These are phyloP conservation scores for Xylota segnis DNA, from an alignment of 2,888 invertebrate genomes.

Conservation along the genomic window DNA sequence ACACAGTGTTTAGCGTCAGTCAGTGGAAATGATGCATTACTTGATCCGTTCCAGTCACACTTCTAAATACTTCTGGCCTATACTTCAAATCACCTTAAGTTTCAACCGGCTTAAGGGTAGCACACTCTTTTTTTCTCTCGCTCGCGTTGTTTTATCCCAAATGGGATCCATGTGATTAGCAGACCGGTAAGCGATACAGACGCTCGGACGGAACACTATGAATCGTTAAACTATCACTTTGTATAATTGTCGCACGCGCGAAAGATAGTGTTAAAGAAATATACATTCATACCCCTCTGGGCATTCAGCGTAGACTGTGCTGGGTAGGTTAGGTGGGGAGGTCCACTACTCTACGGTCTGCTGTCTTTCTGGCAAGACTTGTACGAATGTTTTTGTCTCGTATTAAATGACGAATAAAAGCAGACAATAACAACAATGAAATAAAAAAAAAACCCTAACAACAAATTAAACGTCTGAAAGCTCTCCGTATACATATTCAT, in stretches of 20 bases:
- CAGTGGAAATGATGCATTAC: slow-evolving; percentile 17
- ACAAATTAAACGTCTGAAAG: slow-evolving; percentile 66
- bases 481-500: slow-evolving; percentile 41
- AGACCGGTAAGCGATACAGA: slow-evolving; percentile 63
- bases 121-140: slow-evolving; percentile 27
- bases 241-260: slow-evolving; percentile 67
- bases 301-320: slow-evolving; percentile 22
- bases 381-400: slow-evolving; percentile 59
- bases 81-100: slow-evolving; percentile 35
- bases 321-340: slow-evolving; percentile 44
- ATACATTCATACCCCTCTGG: slow-evolving; percentile 27
- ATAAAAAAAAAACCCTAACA: slow-evolving; percentile 27
- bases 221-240: slow-evolving; percentile 53
- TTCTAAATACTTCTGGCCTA: slow-evolving; percentile 47
- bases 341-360: slow-evolving; percentile 35
- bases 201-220: slow-evolving; percentile 23
- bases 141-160: slow-evolving; percentile 24
- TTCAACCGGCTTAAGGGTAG: slow-evolving; percentile 57
- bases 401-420: slow-evolving; percentile 68
- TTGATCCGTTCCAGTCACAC: slow-evolving; percentile 56
- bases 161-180: slow-evolving; percentile 64
- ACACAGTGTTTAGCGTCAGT: slow-evolving; percentile 1
- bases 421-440: slow-evolving; percentile 30
- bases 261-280: slow-evolving; percentile 54
- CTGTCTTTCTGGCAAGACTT: slow-evolving; percentile 45